Conservation (phyloP, 2,113 vertebrate genomes). For the Gobiocypris rarus region DNA sequence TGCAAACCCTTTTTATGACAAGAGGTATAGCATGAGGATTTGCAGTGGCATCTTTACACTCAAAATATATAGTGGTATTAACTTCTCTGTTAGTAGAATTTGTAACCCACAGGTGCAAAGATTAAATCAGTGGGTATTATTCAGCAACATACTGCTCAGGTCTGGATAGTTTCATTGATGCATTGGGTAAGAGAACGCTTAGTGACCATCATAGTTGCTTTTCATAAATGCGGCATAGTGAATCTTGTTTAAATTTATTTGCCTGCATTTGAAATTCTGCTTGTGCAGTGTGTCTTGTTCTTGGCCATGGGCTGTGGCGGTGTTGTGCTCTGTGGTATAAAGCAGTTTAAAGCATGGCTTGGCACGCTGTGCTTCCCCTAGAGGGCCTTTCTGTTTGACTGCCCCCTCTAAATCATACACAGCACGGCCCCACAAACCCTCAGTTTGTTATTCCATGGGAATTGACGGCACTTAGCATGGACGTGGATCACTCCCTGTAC, state of each 20-base stretch:
- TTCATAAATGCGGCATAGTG: neutral
- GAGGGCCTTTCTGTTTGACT: slow-evolving; percentile 38
- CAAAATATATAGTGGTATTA: slow-evolving; percentile 39
- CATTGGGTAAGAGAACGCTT: neutral
- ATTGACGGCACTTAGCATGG: slow-evolving; percentile 3
- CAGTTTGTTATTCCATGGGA: slow-evolving; percentile 50
- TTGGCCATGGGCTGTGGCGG: slow-evolving; percentile 10
- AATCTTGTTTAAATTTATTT: slow-evolving; percentile 24
- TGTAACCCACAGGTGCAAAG: slow-evolving; percentile 38
- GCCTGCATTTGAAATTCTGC: slow-evolving; percentile 4
- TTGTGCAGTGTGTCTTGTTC: slow-evolving; percentile 24
- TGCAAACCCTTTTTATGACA: slow-evolving; percentile 31
- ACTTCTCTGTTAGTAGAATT: slow-evolving; percentile 14
- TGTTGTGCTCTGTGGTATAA: slow-evolving; percentile 36
- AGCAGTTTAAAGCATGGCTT: slow-evolving; percentile 28
- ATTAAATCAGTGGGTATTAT: slow-evolving; percentile 39
- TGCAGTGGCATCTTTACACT: slow-evolving; percentile 37
- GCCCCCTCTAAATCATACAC: slow-evolving; percentile 47
- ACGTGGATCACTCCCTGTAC: neutral
- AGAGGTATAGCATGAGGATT: slow-evolving; percentile 18
- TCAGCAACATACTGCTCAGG: neutral
- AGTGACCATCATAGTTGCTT: slow-evolving; percentile 5
- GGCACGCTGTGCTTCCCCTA: slow-evolving; percentile 22
- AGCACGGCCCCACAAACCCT: slow-evolving; percentile 1
- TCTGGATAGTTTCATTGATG: slow-evolving; percentile 6